Conservation (phyloP, 1,140 invertebrate species). For the Patella vulgata region DNA sequence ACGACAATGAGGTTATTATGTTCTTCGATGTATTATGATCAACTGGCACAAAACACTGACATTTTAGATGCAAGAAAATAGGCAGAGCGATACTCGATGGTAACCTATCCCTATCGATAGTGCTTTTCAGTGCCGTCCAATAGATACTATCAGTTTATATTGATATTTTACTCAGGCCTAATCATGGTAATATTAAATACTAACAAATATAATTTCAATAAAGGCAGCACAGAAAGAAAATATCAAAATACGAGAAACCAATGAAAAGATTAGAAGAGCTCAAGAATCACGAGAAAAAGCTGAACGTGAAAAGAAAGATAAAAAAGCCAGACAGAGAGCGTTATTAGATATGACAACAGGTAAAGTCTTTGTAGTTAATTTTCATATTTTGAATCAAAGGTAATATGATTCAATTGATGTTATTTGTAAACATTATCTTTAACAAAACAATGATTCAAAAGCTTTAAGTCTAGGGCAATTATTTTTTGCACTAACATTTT, state of each 20-base stretch:
- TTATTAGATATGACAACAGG: constrained; percentile 91
- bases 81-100: too few species aligned
- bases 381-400: background rate
- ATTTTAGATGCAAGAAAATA: too few species aligned
- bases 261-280: constrained; percentile 87
- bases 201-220: too few species aligned
- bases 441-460: background rate
- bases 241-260: constrained; percentile 81
- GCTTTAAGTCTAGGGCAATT: background rate
- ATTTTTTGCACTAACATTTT: background rate
- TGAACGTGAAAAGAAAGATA: constrained; percentile 77
- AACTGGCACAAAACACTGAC: too few species aligned
- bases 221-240: constrained; percentile 84
- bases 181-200: too few species aligned
- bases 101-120: too few species aligned
- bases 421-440: too few species aligned
- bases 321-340: constrained; percentile 84
- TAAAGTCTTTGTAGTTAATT: constrained; percentile 10
- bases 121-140: too few species aligned
- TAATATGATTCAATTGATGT: background rate
- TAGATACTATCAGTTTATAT: too few species aligned
- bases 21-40: too few species aligned
- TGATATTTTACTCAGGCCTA: too few species aligned
- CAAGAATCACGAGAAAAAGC: constrained; percentile 86
- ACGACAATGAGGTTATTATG: too few species aligned